Evolutionary conservation across 2,888 invertebrate species (phyloP).

Genomic region (Torymus aiolomorphi): DNA sequence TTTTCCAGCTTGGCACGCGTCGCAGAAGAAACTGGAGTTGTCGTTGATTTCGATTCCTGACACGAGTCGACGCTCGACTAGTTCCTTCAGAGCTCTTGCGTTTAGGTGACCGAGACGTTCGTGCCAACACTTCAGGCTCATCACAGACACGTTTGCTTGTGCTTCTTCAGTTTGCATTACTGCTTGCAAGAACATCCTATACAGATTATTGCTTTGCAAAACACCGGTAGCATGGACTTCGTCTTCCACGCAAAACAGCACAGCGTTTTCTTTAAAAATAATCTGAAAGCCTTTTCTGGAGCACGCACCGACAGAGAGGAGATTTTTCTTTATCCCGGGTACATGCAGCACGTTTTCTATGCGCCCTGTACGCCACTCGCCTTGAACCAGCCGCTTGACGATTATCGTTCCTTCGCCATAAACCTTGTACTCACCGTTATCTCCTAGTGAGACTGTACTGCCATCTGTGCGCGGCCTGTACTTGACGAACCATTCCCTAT

Average conservation of each 20-base stretch:
- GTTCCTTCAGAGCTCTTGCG: not conserved
- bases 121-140: conserved; percentile 56
- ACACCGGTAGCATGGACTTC: conserved; percentile 57
- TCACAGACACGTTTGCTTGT: conserved; percentile 46
- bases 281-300: no score
- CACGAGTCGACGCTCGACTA: not conserved
- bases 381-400: conserved; percentile 55
- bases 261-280: no score
- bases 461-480: conserved; percentile 38
- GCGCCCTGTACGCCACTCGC: conserved; percentile 52
- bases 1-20: conserved; percentile 6
- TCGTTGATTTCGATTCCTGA: not conserved
- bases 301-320: no score
- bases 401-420: conserved; percentile 56
- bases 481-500: conserved; percentile 59
- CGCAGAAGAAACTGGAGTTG: not conserved
- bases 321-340: no score
- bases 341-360: conserved; percentile 63
- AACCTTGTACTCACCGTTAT: conserved; percentile 54
- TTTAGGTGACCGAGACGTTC: conserved; percentile 55
- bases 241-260: no score
- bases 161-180: no score
- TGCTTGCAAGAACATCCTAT: conserved; percentile 54
- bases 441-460: conserved; percentile 52
- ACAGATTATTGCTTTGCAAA: conserved; percentile 52